Evolutionary conservation across 2,113 vertebrate genomes (phyloP).

Genomic region (Gnathonemus echidnorhynchus): DNA sequence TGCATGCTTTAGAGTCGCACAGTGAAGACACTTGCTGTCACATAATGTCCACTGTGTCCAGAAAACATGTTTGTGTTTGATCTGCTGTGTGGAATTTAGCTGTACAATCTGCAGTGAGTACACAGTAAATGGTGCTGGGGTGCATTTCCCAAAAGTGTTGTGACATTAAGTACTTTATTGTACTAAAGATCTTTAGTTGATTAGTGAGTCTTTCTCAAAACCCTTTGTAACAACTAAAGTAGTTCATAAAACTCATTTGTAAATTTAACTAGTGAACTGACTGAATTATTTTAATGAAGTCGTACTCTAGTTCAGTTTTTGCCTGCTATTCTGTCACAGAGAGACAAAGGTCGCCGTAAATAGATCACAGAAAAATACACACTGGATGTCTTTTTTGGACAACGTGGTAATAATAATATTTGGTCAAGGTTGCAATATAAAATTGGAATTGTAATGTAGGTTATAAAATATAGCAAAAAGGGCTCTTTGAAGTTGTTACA

Average conservation of each 20-base stretch:
- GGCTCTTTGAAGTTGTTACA: neutral
- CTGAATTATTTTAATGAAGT: neutral
- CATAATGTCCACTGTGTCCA: neutral
- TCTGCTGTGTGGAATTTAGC: neutral
- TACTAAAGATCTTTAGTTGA: neutral
- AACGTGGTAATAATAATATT: neutral
- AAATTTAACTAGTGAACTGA: neutral
- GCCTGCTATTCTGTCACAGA: neutral
- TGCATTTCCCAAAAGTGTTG: neutral
- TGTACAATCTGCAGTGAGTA: neutral
- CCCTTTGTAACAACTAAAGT: neutral
- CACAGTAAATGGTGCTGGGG: neutral
- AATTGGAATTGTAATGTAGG: neutral
- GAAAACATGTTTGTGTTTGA: neutral
- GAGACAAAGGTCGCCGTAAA: neutral
- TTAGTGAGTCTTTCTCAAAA: neutral
- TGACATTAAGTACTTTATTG: neutral
- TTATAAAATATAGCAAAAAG: neutral
- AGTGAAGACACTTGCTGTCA: neutral
- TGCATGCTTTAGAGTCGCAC: neutral
- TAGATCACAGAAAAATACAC: neutral
- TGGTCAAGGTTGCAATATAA: neutral
- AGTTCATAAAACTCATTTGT: neutral
- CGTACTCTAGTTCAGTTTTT: neutral
- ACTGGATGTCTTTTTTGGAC: neutral